Percentiles rank a stretch among this genome's conserved stretches.
Conservation (phyloP, 2,113 vertebrate species). For the Heloderma charlesbogerti region DNA sequence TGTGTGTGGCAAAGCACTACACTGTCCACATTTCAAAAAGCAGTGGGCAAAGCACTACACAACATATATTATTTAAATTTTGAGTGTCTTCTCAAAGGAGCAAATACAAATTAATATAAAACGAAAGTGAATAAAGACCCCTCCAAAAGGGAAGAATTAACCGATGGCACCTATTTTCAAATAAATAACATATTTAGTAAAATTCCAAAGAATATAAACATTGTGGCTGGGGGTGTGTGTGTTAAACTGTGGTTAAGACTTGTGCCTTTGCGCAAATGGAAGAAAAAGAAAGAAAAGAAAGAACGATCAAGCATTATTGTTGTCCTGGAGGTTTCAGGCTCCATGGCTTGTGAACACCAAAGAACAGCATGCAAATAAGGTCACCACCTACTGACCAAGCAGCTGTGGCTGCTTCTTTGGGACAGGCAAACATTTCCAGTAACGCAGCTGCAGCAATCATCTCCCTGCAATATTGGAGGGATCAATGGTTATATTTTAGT, state of each 20-base stretch:
- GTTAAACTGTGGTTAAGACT: neutral
- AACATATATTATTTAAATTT: no score
- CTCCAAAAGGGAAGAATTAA: neutral
- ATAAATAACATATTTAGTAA: neutral
- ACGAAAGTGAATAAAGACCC: neutral
- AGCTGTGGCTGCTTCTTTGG: neutral
- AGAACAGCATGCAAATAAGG: neutral
- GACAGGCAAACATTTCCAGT: neutral
- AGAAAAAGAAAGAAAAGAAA: neutral
- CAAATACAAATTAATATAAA: neutral
- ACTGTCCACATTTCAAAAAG: no score
- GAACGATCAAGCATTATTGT: neutral
- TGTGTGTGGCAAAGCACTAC: no score
- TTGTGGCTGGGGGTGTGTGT: no score
- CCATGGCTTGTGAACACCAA: neutral
- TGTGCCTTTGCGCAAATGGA: neutral
- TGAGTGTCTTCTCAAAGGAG: neutral
- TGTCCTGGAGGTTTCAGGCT: neutral
- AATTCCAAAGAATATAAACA: neutral
- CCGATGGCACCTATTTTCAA: slow-evolving; percentile 11
- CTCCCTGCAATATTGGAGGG: neutral
- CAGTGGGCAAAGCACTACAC: no score
- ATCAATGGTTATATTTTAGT: no score
- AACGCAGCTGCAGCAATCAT: neutral
- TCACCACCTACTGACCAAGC: neutral